Conservation (phyloP, 2,888 invertebrate species). For the Cryptosula pallasiana region DNA sequence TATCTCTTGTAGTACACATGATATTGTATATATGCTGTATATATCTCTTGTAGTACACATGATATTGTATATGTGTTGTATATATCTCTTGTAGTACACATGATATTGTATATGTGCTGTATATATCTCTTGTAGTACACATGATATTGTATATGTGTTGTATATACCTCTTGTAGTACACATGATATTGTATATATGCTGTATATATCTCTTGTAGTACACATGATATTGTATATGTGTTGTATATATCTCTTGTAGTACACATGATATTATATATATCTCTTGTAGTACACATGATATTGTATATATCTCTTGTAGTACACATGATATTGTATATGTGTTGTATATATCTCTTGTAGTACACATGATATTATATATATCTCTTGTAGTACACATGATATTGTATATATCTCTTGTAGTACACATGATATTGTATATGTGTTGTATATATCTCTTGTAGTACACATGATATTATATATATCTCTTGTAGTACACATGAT, state of each 20-base stretch:
- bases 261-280: conserved; percentile 73
- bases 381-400: conserved; percentile 66
- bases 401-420: conserved; percentile 65
- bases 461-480: conserved; percentile 76
- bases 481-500: conserved; percentile 67
- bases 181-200: too few relatives aligned
- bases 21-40: too few relatives aligned
- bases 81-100: conserved; percentile 64
- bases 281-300: conserved; percentile 66
- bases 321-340: conserved; percentile 76
- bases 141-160: too few relatives aligned
- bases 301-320: conserved; percentile 65
- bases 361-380: conserved; percentile 73
- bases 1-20: conserved; percentile 65
- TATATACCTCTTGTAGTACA: conserved; percentile 64
- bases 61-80: too few relatives aligned
- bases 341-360: conserved; percentile 62
- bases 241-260: conserved; percentile 61
- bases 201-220: conserved; percentile 62
- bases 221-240: conserved; percentile 76
- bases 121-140: conserved; percentile 63
- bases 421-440: conserved; percentile 73
- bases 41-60: conserved; percentile 66
- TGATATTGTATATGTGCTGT: too few relatives aligned
- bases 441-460: too few relatives aligned